These are phyloP conservation scores for Thera obeliscata DNA, from an alignment of 2,888 invertebrate species.

Conservation along the genomic window DNA sequence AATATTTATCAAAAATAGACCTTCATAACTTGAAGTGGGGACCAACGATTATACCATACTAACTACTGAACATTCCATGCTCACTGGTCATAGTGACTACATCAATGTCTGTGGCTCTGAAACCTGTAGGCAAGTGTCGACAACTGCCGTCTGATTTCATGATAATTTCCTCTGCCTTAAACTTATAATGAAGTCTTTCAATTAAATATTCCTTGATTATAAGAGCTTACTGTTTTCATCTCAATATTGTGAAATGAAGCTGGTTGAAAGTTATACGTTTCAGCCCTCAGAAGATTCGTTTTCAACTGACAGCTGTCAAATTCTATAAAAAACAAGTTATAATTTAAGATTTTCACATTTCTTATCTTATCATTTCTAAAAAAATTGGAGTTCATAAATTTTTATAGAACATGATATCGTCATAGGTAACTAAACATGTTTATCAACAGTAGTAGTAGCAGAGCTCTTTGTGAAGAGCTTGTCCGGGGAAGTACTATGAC, in stretches of 20 bases:
- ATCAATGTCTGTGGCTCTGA: constrained; percentile 19
- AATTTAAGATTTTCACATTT: too few relatives aligned
- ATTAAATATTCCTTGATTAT: constrained; percentile 41
- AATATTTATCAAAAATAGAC: constrained; percentile 56
- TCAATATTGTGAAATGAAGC: constrained; percentile 14
- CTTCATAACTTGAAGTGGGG: constrained; percentile 32
- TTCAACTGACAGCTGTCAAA: too few relatives aligned
- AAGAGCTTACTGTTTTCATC: constrained; percentile 13
- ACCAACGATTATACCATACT: constrained; percentile 21
- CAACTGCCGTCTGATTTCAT: constrained; percentile 57
- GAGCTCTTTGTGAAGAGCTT: too few relatives aligned
- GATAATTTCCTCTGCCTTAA: constrained; percentile 41
- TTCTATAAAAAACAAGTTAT: too few relatives aligned
- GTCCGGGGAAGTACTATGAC: too few relatives aligned
- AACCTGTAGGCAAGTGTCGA: constrained; percentile 50
- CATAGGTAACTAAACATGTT: too few relatives aligned
- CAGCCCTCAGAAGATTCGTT: too few relatives aligned
- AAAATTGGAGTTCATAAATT: too few relatives aligned
- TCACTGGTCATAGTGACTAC: constrained; percentile 9
- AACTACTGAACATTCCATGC: constrained; percentile 23
- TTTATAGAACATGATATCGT: too few relatives aligned
- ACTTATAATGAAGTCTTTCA: constrained; percentile 39
- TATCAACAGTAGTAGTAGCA: too few relatives aligned
- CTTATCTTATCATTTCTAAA: too few relatives aligned
- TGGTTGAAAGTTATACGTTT: too few relatives aligned